Evolutionary conservation across 2,113 vertebrate species (phyloP), one percentile per base, ranked within the genome.

Genomic region (Nothobranchius furzeri): DNA sequence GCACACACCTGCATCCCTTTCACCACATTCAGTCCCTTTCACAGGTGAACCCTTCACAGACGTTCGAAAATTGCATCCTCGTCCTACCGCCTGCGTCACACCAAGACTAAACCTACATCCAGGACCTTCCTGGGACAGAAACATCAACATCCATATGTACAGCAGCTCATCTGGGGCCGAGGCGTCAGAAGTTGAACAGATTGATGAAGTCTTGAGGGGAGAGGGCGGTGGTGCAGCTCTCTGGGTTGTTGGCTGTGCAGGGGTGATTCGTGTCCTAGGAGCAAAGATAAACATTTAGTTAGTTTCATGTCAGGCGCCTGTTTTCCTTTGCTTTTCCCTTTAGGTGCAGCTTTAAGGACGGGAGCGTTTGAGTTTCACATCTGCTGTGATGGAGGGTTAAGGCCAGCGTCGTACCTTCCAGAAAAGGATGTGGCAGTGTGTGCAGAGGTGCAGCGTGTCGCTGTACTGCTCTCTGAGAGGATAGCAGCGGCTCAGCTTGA

Each of bases 361-460:
- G 2, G 24, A 7, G 54, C 30, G 45, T 61, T 48, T 69, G 15
- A 54, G 17, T 30, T 30, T 30, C 30, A n/a, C n/a, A n/a, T n/a
- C 3, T 30, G 30, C 30, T 30, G 2, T 64, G 53, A 61, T 55
- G 12, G 53, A 60, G 50, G 9, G 2, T n/a, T 46, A 20, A 35
- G 37, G 13, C 35, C 40, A 5, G n/a, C 17, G 35, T 1, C 1
- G 3, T 92, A 99, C 98, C 96, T 98, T 98, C 98, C 98, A 99
- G 81, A 97, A 99, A n/a, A 99, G 96, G 82, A 99, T 97, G 90
- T 99, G 98, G 85, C 98, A 99, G 79, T 99, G 97, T 72, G 94
- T 94, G 92, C 98, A 99, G 73, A 99, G 94, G 85, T 97, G 96
- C 82, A 99, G 87, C 0, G 96, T 98, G 82, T 98, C 96, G 42